Percentiles rank a stretch among this genome's conserved stretches.
Conservation (phyloP, 2,113 vertebrate species). For the Sylvilagus bachmani region DNA sequence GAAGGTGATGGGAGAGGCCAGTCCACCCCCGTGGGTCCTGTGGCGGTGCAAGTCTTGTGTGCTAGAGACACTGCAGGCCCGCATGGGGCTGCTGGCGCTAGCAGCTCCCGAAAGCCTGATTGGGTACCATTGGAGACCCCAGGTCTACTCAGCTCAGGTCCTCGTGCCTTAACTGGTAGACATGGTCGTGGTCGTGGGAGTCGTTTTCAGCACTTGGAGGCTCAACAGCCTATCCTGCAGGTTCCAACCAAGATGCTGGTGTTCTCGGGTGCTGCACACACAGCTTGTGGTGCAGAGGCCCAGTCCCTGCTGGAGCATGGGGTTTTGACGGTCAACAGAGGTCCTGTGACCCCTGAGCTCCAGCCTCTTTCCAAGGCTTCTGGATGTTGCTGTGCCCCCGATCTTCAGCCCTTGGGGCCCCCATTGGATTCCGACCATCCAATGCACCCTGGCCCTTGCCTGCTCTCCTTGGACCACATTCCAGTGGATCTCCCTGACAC, state of each 20-base stretch:
- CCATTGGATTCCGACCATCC: not conserved
- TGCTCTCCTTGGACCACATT: not conserved
- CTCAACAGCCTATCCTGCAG: accelerated
- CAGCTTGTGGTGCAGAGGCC: accelerated
- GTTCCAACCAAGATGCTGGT: not conserved
- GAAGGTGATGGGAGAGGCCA: accelerated
- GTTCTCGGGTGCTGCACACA: accelerated
- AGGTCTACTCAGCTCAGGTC: accelerated
- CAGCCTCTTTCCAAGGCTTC: not conserved
- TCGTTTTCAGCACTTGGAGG: not conserved
- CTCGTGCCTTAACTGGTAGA: not conserved
- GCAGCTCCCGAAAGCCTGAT: accelerated
- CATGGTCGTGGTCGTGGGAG: too few species aligned
- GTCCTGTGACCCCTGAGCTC: accelerated
- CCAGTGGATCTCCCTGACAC: not conserved
- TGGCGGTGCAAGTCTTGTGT: not conserved
- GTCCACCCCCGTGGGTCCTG: not conserved
- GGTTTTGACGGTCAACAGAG: accelerated
- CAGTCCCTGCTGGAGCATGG: accelerated
- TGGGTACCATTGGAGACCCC: accelerated
- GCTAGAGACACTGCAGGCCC: not conserved
- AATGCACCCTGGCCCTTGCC: not conserved
- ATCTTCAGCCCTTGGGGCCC: slow-evolving; percentile 37
- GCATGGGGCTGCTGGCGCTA: accelerated
- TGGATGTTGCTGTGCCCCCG: not conserved